Conservation (phyloP, 1,140 invertebrate genomes). For the Solenopsis fugax region DNA sequence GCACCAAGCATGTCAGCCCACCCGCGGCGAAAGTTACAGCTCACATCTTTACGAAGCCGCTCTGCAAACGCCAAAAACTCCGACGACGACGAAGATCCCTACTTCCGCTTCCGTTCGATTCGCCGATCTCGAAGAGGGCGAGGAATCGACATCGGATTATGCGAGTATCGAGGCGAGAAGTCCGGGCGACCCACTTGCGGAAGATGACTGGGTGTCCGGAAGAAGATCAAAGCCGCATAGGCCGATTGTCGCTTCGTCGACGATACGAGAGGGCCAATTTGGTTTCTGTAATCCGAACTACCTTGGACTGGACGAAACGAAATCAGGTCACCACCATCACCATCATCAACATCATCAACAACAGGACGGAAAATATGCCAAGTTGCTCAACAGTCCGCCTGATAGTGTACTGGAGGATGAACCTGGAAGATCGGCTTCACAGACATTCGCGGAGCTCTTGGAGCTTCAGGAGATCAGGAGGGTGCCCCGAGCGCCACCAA, state of each 20-base stretch:
- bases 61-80: constrained; percentile 88
- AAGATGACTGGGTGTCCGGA: constrained; percentile 87
- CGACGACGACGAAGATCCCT: constrained; percentile 88
- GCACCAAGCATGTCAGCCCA: constrained; percentile 86
- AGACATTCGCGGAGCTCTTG: constrained; percentile 84
- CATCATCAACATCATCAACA: constrained; percentile 49
- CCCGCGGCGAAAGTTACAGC: constrained; percentile 88
- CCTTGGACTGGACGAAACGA: constrained; percentile 88
- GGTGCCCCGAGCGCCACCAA: constrained; percentile 82
- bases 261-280: constrained; percentile 86
- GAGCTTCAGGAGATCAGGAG: constrained; percentile 84
- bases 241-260: constrained; percentile 79
- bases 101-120: constrained; percentile 90
- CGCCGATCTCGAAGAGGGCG: constrained; percentile 88
- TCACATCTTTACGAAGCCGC: constrained; percentile 87
- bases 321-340: constrained; percentile 27
- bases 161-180: constrained; percentile 90
- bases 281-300: constrained; percentile 93
- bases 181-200: constrained; percentile 85
- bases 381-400: constrained; percentile 86
- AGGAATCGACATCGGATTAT: constrained; percentile 92
- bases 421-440: constrained; percentile 84
- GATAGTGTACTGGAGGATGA: constrained; percentile 87
- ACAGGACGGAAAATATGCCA: constrained; percentile 84
- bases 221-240: constrained; percentile 77